A percentile compares a stretch with the other conserved stretches of the same genome.
These are phyloP conservation scores for Eupeodes corollae DNA, from an alignment of 1,140 invertebrate species.

Conservation along the genomic window DNA sequence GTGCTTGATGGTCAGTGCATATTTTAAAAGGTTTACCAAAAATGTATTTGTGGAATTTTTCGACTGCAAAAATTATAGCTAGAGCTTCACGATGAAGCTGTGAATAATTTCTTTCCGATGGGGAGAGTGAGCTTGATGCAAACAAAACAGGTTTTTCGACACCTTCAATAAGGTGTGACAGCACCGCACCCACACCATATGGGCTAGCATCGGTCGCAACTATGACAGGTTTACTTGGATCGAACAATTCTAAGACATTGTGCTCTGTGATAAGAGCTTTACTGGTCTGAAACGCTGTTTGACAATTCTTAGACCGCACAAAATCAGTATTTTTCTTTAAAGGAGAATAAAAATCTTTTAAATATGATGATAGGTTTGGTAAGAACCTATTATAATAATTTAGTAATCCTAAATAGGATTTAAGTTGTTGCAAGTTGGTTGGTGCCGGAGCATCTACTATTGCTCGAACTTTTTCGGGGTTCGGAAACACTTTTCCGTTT, in stretches of 20 bases:
- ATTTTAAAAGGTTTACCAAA: slow-evolving; percentile 19
- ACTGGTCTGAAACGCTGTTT: slow-evolving; percentile 7
- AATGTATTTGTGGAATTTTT: slow-evolving; percentile 32
- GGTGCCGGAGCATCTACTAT: not conserved
- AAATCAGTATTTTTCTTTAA: too few relatives aligned
- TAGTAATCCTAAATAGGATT: slow-evolving; percentile 2
- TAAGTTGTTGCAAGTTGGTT: slow-evolving; percentile 2
- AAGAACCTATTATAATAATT: slow-evolving; percentile 9
- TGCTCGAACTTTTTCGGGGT: not conserved
- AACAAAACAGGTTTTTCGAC: slow-evolving; percentile 33
- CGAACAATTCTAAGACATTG: slow-evolving; percentile 18
- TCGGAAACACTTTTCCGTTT: not conserved
- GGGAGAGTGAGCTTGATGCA: slow-evolving; percentile 30
- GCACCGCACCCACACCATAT: slow-evolving; percentile 13
- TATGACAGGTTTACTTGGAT: slow-evolving; percentile 9
- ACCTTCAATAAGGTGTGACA: slow-evolving; percentile 17
- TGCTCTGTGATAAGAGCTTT: slow-evolving; percentile 7
- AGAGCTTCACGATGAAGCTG: slow-evolving; percentile 40
- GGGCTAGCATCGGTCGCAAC: slow-evolving; percentile 11
- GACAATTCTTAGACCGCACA: slow-evolving; percentile 7
- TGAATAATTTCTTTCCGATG: slow-evolving; percentile 34
- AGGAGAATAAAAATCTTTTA: too few relatives aligned
- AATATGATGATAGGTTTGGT: too few relatives aligned
- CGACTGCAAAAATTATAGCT: slow-evolving; percentile 35
- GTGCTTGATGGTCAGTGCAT: slow-evolving; percentile 31